Base-by-base conservation (phyloP, 2,888 invertebrate genomes). In the Sussaba pulchella region DNA sequence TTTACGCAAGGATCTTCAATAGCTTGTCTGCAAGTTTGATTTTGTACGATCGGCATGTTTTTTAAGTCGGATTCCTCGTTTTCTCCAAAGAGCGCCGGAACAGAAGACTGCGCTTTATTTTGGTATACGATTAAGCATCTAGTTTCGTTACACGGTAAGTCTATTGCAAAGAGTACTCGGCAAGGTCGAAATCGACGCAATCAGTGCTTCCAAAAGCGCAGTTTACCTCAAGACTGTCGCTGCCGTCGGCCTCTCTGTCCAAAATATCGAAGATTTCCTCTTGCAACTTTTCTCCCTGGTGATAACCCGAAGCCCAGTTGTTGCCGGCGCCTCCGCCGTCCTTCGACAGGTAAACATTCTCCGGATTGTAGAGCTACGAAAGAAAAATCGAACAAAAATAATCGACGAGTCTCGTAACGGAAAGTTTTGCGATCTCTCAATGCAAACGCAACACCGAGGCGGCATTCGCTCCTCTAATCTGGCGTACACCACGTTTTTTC, bases 251-350 rank as follows among this genome's bases (percentile, higher is more conserved):
- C 93, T 99, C 99, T 86, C 99, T 95, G 92, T 99, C 99, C 77
- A 99, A 97, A 75, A 99, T 99, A 93, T 99, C 99, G 93, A 99
- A 99, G 50, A 99, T 97, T 93, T 99, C 99, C 92, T 99, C 99
- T 90, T 97, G 97, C 1, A 99, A 93, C 88, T 96, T 96, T 91
- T 98, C 98, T 12, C 98, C 99, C 93, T 99, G 96, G 74, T 96
- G 96, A 91, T 97, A 99, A 0, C 99, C 99, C 17, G 97, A 97
- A 0, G 99, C 99, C 99, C 99, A 99, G 92, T 99, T 99, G 91
- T 99, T 99, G 63, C 99, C 99, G 4, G 99, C 99, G 76, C 99
- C 99, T 70, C 99, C 99, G 8, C 99, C 99, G 91, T 99, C 97
- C 93, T 99, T 98, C 0, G 98, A 98, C 71, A 99, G 92, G 91